These are phyloP conservation scores for Acanthococcus lagerstroemiae DNA, from an alignment of 2,888 invertebrate genomes.

Conservation along the genomic window DNA sequence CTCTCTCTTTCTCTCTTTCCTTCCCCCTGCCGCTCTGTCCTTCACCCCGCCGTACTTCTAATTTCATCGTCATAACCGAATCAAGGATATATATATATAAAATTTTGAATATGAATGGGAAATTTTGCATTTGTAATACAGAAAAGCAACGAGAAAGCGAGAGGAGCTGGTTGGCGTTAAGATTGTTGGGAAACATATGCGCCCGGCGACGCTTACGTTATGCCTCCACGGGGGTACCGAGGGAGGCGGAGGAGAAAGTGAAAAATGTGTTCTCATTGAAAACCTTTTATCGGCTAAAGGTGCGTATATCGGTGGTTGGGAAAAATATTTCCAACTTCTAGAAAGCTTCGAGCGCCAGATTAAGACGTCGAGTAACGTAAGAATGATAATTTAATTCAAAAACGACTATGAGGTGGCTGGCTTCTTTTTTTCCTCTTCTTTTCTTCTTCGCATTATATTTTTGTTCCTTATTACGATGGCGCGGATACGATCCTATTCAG, in stretches of 20 bases:
- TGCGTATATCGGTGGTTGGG: neutral
- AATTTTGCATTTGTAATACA: conserved; percentile 30
- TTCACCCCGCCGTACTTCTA: conserved; percentile 24
- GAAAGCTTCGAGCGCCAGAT: neutral
- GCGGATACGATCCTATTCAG: no score
- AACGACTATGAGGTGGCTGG: neutral
- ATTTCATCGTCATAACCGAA: conserved; percentile 28
- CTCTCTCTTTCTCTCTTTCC: conserved; percentile 1
- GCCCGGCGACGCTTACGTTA: conserved; percentile 16
- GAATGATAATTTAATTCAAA: neutral
- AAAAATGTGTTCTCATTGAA: neutral
- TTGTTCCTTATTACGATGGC: no score
- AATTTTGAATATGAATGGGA: conserved; percentile 31
- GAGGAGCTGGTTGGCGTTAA: conserved; percentile 14
- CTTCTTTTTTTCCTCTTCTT: no score
- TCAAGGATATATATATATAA: conserved; percentile 28
- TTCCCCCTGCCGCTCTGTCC: no score
- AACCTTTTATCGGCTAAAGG: neutral
- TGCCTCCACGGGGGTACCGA: neutral
- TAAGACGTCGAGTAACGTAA: neutral
- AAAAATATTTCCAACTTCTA: neutral
- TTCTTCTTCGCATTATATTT: no score
- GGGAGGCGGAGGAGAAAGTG: neutral
- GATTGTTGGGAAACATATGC: conserved; percentile 25
- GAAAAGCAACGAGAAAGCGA: conserved; percentile 6